These are phyloP conservation scores for Diarsia rubi DNA, from an alignment of 2,888 invertebrate genomes.

Conservation along the genomic window DNA sequence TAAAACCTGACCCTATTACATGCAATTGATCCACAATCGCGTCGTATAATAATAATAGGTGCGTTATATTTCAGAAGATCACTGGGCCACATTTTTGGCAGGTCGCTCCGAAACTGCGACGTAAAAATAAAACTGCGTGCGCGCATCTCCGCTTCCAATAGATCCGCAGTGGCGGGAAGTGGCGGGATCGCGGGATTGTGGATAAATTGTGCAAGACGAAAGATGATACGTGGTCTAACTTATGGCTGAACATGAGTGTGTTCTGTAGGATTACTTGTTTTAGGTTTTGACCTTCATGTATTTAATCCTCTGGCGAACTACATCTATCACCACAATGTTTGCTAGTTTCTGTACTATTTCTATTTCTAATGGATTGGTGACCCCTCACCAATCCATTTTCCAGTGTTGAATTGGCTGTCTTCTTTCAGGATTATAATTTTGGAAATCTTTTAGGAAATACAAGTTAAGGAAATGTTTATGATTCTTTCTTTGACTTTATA, in stretches of 20 bases:
- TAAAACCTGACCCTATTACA: conserved; percentile 39
- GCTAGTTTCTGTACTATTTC: background rate
- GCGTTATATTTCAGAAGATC: conserved; percentile 78
- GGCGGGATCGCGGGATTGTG: conserved; percentile 41
- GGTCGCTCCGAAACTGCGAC: conserved; percentile 76
- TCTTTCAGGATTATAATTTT: background rate
- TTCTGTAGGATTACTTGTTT: background rate
- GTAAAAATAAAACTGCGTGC: conserved; percentile 69
- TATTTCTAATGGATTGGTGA: too few relatives aligned
- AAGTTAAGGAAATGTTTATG: background rate
- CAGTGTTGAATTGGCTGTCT: background rate
- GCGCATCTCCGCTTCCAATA: conserved; percentile 63
- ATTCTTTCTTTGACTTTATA: background rate
- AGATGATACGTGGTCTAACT: conserved; percentile 24
- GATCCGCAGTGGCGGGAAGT: conserved; percentile 61
- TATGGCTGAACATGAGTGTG: background rate
- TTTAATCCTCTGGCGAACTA: background rate
- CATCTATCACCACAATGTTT: background rate
- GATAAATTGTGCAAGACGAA: conserved; percentile 40
- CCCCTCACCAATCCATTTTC: background rate
- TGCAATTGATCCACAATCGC: conserved; percentile 48
- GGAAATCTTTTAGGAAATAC: background rate
- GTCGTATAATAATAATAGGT: conserved; percentile 64
- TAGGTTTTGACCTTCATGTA: conserved; percentile 8
- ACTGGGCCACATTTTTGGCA: conserved; percentile 88